These are phyloP conservation scores for Mimas tiliae DNA, from an alignment of 2,888 invertebrate species.

Conservation along the genomic window DNA sequence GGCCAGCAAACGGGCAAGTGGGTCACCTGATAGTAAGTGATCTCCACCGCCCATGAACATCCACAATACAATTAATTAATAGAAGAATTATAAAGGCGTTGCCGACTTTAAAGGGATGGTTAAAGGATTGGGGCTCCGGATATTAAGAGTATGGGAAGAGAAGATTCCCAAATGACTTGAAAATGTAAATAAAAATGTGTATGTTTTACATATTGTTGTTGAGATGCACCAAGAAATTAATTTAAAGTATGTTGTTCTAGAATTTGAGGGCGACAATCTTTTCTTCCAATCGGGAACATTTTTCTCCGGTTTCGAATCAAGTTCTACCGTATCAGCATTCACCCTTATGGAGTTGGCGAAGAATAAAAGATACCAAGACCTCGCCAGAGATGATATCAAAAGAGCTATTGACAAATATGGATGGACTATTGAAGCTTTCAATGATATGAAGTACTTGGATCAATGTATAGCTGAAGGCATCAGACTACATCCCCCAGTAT, in stretches of 20 bases:
- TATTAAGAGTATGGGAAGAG: no score
- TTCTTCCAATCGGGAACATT: conserved; percentile 44
- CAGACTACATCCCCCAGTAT: conserved; percentile 42
- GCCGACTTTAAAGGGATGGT: no score
- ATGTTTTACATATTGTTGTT: no score
- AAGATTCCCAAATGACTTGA: no score
- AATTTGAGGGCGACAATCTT: conserved; percentile 45
- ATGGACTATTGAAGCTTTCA: conserved; percentile 43
- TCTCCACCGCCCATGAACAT: no score
- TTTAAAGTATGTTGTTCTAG: conserved; percentile 31
- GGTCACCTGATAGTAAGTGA: no score
- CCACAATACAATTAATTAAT: no score
- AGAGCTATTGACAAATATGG: conserved; percentile 38
- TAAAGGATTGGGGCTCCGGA: no score
- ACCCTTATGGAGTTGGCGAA: conserved; percentile 45
- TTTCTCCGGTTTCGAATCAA: conserved; percentile 48
- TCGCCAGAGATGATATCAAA: conserved; percentile 37
- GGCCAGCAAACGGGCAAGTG: no score
- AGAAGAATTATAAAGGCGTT: no score
- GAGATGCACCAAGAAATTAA: background rate
- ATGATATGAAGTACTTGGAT: conserved; percentile 45
- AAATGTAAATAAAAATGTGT: no score
- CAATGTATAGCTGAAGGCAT: conserved; percentile 43
- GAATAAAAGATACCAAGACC: conserved; percentile 35
- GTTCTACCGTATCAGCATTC: conserved; percentile 40